These are phyloP conservation scores for Andinoacara biseriatus DNA, from an alignment of 2,113 vertebrate species.

Conservation along the genomic window DNA sequence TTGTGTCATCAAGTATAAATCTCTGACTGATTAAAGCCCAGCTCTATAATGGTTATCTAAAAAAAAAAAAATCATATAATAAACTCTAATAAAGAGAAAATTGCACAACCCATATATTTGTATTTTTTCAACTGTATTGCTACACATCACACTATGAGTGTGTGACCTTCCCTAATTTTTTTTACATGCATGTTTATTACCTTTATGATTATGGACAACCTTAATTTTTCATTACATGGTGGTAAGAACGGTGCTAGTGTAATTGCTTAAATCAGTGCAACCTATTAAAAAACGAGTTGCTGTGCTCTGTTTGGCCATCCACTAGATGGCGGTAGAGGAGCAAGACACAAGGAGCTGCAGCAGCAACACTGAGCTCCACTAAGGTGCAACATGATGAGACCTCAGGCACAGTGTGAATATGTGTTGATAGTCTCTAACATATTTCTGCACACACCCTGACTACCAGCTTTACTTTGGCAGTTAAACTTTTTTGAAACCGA, in stretches of 20 bases:
- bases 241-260: not conserved
- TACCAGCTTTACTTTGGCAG: not conserved
- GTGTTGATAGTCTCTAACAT: not conserved
- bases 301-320: not conserved
- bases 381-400: not conserved
- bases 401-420: not conserved
- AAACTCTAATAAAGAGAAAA: not conserved
- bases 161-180: not conserved
- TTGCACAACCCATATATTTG: not conserved
- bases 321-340: conserved; percentile 49
- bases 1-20: not conserved
- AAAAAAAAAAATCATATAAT: not conserved
- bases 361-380: not conserved
- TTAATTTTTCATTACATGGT: not conserved
- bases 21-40: no score
- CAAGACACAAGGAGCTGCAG: not conserved
- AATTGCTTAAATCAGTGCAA: not conserved
- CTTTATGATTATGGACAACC: not conserved
- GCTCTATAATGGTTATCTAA: not conserved
- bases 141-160: not conserved
- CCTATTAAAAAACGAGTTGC: not conserved
- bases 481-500: not conserved
- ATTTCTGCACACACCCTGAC: not conserved
- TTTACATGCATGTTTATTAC: not conserved
- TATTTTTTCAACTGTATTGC: not conserved